Evolutionary conservation across 2,797 vertebrate genomes (phyloP).

Genomic region (Tapirus indicus): DNA sequence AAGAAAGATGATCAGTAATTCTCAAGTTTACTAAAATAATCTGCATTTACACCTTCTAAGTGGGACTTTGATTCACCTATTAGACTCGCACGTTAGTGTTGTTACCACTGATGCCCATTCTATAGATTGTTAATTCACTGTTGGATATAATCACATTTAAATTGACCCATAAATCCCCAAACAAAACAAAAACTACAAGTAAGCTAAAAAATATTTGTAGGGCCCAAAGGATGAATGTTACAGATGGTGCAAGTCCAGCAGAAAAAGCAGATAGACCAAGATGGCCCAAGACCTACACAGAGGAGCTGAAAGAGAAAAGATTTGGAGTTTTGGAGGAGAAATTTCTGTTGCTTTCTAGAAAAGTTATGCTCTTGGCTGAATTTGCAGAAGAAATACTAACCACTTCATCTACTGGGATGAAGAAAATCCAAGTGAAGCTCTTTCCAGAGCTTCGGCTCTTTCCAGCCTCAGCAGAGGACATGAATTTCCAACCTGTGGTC

Average conservation of each 20-base stretch:
- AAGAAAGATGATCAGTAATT: not conserved
- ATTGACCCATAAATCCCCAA: not conserved
- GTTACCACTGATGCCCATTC: not conserved
- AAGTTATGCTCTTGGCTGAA: not conserved
- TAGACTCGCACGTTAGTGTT: not conserved
- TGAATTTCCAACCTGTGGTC: not conserved
- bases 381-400: not conserved
- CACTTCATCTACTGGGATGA: not conserved
- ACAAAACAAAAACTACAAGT: not conserved
- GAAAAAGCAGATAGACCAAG: not conserved
- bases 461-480: not conserved
- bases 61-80: not conserved
- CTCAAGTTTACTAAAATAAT: conserved; percentile 17
- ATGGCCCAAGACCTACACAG: rapidly evolving
- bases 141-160: not conserved
- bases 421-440: not conserved
- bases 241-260: not conserved
- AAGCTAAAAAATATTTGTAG: not conserved
- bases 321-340: not conserved
- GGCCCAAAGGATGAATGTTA: not conserved
- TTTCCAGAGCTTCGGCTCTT: not conserved
- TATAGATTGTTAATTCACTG: not conserved
- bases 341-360: not conserved
- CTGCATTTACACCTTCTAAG: not conserved
- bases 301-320: not conserved